Conservation (phyloP, 2,113 vertebrate species). For the Corythornis vintsioides region DNA sequence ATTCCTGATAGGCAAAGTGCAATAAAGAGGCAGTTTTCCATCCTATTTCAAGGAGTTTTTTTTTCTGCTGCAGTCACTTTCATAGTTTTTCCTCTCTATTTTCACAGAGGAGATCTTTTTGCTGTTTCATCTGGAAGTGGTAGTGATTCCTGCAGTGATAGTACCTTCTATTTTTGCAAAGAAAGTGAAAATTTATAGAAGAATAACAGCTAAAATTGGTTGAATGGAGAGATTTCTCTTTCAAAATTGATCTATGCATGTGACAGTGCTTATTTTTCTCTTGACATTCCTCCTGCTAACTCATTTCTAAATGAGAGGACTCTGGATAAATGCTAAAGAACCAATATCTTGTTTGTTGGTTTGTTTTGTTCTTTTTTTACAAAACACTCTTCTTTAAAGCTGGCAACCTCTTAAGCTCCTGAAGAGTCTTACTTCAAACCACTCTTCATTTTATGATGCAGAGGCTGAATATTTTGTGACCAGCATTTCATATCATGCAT, state of each 20-base stretch:
- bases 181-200: background rate
- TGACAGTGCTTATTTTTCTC: background rate
- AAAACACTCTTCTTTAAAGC: background rate
- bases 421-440: background rate
- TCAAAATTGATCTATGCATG: background rate
- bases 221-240: background rate
- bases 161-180: background rate
- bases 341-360: rapidly evolving
- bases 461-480: background rate
- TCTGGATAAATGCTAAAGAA: background rate
- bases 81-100: background rate
- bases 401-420: background rate
- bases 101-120: background rate
- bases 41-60: background rate
- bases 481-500: background rate
- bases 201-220: background rate
- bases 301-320: background rate
- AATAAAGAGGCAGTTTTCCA: background rate
- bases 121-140: background rate
- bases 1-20: background rate
- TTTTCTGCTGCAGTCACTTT: background rate
- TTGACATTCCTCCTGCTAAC: background rate
- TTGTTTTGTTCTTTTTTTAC: background rate
- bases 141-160: background rate
- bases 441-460: background rate